These are phyloP conservation scores for Climacteris rufus DNA, from an alignment of 2,113 vertebrate species.

Conservation along the genomic window DNA sequence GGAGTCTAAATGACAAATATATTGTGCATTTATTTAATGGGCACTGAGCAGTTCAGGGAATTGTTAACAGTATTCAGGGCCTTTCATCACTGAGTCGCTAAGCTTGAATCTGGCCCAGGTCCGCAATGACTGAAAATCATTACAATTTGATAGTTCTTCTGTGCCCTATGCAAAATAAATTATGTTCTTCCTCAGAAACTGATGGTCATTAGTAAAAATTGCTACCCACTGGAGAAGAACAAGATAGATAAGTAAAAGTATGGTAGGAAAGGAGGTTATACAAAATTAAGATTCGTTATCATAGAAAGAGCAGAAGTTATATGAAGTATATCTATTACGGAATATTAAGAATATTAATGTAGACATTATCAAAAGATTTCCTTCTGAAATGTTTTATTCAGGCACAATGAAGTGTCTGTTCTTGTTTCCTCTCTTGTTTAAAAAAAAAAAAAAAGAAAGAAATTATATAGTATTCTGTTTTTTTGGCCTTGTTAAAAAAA, in stretches of 20 bases:
- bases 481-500: background rate
- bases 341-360: background rate
- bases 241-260: background rate
- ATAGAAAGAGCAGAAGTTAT: background rate
- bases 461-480: fast-evolving
- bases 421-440: background rate
- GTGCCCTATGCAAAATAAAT: constrained; percentile 25
- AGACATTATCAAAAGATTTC: background rate
- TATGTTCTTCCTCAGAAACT: background rate
- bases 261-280: background rate
- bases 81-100: background rate
- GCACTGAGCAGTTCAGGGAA: background rate
- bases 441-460: background rate
- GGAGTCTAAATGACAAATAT: background rate
- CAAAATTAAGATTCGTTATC: background rate
- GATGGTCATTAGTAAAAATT: constrained; percentile 25
- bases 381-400: background rate
- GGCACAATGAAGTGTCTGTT: background rate
- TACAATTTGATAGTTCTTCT: constrained; percentile 19
- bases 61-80: background rate
- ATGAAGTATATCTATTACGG: background rate
- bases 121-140: constrained; percentile 9
- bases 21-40: background rate
- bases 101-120: background rate
- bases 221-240: background rate